phyloP scores from a whole-genome alignment of 2,888 invertebrate species.

The Agonopterix heracliana region DNA sequence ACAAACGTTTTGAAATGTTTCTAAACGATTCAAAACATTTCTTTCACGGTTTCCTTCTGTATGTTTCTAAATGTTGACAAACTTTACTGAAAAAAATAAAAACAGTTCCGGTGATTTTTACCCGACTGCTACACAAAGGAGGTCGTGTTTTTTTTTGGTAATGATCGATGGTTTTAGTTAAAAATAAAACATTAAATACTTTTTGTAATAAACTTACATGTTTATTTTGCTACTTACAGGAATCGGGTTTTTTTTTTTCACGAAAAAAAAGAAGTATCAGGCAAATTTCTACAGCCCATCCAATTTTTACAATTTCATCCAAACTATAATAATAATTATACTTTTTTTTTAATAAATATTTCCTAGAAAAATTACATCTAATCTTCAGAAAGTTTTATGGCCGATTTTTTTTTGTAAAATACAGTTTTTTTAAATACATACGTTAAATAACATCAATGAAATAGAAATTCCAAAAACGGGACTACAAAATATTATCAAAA shows the following conservation, averaged over 20 bases:
- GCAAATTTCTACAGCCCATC: slow-evolving; percentile 49
- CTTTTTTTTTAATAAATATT: slow-evolving; percentile 21
- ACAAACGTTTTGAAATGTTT: no score
- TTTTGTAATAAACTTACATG: slow-evolving; percentile 63
- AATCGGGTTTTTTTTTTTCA: slow-evolving; percentile 39
- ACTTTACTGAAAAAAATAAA: no score
- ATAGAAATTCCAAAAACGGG: no score
- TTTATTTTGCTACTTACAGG: slow-evolving; percentile 67
- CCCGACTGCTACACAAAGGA: not conserved
- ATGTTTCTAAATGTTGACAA: no score
- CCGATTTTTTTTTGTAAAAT: slow-evolving; percentile 27
- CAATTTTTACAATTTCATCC: slow-evolving; percentile 34
- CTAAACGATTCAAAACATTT: no score
- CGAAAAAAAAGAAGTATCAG: slow-evolving; percentile 33
- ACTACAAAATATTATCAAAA: not conserved
- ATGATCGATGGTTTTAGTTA: no score
- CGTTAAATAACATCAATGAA: slow-evolving; percentile 1
- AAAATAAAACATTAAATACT: slow-evolving; percentile 29
- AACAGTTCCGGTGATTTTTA: no score
- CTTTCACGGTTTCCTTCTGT: no score
- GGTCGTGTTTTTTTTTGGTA: no score
- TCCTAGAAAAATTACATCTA: slow-evolving; percentile 51
- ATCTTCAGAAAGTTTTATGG: slow-evolving; percentile 36
- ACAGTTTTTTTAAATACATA: slow-evolving; percentile 3
- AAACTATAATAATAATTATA: slow-evolving; percentile 7